Evolutionary conservation across 2,113 vertebrate genomes (phyloP), one percentile per base, ranked within the genome.

Genomic region (Mormoops blainvillei): DNA sequence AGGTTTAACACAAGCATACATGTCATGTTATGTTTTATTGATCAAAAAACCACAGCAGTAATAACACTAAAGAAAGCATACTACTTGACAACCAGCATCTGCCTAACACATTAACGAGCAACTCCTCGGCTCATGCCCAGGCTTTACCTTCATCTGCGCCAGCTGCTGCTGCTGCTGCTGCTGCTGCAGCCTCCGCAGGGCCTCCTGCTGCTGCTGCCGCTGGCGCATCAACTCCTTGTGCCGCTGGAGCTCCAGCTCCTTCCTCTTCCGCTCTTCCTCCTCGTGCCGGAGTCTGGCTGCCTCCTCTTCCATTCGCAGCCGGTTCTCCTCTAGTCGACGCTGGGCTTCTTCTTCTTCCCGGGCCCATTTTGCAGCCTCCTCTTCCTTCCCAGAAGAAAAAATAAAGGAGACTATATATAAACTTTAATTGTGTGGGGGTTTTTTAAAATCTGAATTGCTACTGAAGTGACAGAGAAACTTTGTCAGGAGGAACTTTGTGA

Each of bases 121-220:
- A 70, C n/a, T n/a, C 28, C 61, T 38, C 0, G 0, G 26, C 71
- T 3, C 2, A 18, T 0, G 4, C 2, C 77, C 19, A 54, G 26
- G 56, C 1, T 0, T 9, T 97, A 99, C 99, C 99, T 99, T 99
- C 99, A 99, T 99, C 76, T 99, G 99, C 12, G 99, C 99, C 54
- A 99, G 98, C 95, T 99, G 99, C 93, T 99, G 99, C 58, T 99
- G 99, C 48, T 99, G 99, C 65, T 99, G 99, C 33, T 99, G 99
- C 9, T 99, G 99, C 31, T 99, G 99, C 68, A 99, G 97, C 70
- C 99, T 98, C 45, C 99, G 98, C 33, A 99, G 98, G 31, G 99
- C 99, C 94, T 99, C 99, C 91, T 99, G 99, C 84, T 99, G 99
- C 97, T 99, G 99, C 96, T 99, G 99, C 97, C 99, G 97, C 98